Evolutionary conservation across 1,140 invertebrate species (phyloP), one percentile per base, ranked within the genome.

Genomic region (Brachionus koreanus): DNA sequence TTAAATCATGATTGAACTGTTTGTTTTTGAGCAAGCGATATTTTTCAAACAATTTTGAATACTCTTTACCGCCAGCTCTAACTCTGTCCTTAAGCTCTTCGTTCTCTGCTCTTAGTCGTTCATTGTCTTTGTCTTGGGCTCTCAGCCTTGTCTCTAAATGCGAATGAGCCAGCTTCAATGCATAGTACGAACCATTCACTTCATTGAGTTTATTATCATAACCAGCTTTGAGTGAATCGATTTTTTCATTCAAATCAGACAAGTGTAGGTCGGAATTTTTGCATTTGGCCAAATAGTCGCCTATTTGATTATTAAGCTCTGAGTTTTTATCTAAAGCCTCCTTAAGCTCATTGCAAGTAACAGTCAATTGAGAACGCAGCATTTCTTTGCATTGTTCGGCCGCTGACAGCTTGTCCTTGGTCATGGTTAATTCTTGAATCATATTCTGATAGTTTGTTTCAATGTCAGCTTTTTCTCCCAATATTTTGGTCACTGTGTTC

Each of bases 301-400:
- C 16, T 37, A 69, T 69, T 69, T 69, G 65, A 23, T 69, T 19
- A 12, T 39, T 39, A 9, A 69, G 7, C 16, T 69, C 16, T 33
- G 0, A 7, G 19, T 69, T 69, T 39, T 69, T 69, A 5, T 39
- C 33, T 7, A 16, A 46, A 2, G 69, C 19, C 43, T 74, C 69
- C 7, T 43, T 46, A 0, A 74, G 23, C 19, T 74, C 42, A 9
- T 49, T 46, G 23, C 7, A 35, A 12, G 43, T 46, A 5, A 46
- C 61, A 13, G 76, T 57, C 0, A 79, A 12, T 37, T 79, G 76
- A 16, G 76, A 79, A n/a, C 49, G 46, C 25, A 79, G n/a, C 76
- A 79, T 61, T 42, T 79, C 76, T 65, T 79, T 79, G 19, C 76
- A 79, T 49, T 79, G 76, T 9, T 79, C 76, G 23, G 75, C 29